Conservation (phyloP, 2,113 vertebrate species). For the Uria lomvia region DNA sequence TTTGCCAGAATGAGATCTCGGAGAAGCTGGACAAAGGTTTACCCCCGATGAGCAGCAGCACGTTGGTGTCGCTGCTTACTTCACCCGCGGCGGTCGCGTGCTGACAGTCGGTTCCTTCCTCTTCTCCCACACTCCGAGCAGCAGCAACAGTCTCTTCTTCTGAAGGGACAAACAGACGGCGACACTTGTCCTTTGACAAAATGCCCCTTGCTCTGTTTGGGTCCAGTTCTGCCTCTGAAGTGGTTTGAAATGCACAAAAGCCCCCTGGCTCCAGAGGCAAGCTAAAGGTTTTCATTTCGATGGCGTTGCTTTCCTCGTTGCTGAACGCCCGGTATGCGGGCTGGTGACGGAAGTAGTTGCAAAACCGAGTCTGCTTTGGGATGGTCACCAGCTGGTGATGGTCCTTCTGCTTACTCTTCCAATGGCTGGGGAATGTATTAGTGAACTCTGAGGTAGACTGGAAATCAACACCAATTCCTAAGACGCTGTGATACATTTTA, state of each 20-base stretch:
- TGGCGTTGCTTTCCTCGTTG: background rate
- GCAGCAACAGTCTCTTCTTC: background rate
- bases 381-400: background rate
- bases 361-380: background rate
- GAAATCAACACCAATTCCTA: slow-evolving; percentile 76
- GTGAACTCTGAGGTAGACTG: background rate
- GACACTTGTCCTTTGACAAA: background rate
- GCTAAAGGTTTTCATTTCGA: slow-evolving; percentile 81
- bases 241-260: background rate
- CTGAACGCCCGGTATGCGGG: rapidly evolving
- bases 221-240: background rate
- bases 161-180: background rate
- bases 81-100: rapidly evolving
- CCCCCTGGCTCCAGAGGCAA: background rate
- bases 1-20: slow-evolving; percentile 77
- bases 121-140: background rate
- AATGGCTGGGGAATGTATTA: background rate
- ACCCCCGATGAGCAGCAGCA: slow-evolving; percentile 81
- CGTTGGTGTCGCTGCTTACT: slow-evolving; percentile 52
- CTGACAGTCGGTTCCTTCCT: background rate
- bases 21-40: slow-evolving; percentile 67
- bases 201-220: background rate
- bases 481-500: slow-evolving; percentile 80
- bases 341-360: background rate
- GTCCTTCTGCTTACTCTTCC: background rate